Conservation (phyloP, 2,113 vertebrate genomes). For the Tychaedon coryphoeus region DNA sequence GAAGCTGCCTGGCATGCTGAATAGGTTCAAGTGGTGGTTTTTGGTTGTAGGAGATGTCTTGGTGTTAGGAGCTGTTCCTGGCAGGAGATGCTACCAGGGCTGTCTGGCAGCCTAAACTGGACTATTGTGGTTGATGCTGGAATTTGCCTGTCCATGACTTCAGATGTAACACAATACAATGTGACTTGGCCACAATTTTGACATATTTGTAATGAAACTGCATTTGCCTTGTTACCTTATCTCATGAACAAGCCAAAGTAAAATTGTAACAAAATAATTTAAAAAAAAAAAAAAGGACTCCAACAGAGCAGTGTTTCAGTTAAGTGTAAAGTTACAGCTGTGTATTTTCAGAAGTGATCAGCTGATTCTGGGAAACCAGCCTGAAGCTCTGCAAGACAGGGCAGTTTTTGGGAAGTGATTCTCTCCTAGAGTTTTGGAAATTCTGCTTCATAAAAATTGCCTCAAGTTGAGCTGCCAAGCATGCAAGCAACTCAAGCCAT, state of each 20-base stretch:
- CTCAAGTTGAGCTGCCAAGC: neutral
- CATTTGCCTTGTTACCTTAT: slow-evolving; percentile 2
- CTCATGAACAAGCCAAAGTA: neutral
- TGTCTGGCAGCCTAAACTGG: neutral
- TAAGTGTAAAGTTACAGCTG: neutral
- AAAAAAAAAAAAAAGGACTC: neutral
- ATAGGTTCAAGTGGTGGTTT: neutral
- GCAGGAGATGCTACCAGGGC: neutral
- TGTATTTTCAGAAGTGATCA: neutral
- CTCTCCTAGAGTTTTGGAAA: neutral
- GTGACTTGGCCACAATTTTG: neutral
- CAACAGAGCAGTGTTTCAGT: neutral
- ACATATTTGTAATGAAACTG: neutral
- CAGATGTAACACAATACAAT: neutral
- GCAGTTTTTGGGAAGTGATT: neutral
- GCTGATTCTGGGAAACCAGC: neutral
- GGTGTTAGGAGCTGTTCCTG: neutral
- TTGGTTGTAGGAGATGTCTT: neutral
- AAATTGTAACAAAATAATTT: neutral
- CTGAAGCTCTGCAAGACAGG: neutral
- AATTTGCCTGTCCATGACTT: neutral
- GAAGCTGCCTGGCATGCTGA: neutral
- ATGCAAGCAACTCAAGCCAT: neutral
- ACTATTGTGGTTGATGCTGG: neutral
- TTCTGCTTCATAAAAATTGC: neutral